A percentile compares a stretch with the other conserved stretches of the same genome.
phyloP scores from a whole-genome alignment of 2,797 vertebrate genomes.

The Kryptopterus vitreolus region DNA sequence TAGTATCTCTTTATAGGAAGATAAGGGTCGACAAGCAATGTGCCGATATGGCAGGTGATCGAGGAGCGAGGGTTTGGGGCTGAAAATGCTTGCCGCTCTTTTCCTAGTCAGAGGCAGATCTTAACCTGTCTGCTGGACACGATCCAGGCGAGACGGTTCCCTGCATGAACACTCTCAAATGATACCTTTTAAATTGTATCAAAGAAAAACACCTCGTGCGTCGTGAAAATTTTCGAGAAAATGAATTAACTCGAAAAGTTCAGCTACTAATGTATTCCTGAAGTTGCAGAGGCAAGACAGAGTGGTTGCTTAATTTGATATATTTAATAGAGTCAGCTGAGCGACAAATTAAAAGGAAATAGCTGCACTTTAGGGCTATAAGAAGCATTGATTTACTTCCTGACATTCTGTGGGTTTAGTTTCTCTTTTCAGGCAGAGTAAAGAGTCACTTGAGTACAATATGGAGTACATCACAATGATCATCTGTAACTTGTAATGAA shows the following conservation, averaged over 20 bases:
- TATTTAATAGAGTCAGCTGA: neutral
- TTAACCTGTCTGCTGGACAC: conserved; percentile 38
- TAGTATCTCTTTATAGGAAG: conserved; percentile 3
- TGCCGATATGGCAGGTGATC: conserved; percentile 8
- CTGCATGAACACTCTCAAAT: neutral
- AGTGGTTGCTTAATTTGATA: neutral
- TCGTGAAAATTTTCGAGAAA: neutral
- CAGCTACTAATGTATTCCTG: neutral
- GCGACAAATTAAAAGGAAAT: neutral
- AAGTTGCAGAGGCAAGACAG: neutral
- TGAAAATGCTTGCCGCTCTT: conserved; percentile 35
- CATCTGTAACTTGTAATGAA: neutral
- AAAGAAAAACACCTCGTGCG: neutral
- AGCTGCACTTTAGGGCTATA: neutral
- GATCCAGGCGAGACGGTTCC: conserved; percentile 42
- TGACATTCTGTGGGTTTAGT: neutral
- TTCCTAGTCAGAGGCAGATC: conserved; percentile 47
- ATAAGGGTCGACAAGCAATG: neutral
- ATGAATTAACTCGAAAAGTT: too few relatives aligned
- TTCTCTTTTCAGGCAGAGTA: neutral
- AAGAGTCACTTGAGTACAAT: neutral
- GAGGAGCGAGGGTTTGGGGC: neutral
- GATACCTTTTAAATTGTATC: neutral
- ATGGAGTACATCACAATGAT: neutral
- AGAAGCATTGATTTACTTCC: neutral